Conservation (phyloP, 2,797 vertebrate species). For the Microhierax caerulescens region DNA sequence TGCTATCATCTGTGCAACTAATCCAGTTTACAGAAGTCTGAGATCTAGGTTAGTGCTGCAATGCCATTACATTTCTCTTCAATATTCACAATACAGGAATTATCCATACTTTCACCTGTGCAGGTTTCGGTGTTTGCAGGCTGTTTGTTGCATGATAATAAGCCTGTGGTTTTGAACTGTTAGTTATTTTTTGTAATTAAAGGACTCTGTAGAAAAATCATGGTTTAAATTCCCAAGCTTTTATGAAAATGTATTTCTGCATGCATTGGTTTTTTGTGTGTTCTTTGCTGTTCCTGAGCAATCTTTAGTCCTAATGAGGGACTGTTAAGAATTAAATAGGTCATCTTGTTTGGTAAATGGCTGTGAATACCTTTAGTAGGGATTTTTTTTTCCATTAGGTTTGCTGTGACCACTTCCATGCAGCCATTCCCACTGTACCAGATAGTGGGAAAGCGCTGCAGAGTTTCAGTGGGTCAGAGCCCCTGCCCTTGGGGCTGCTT, state of each 20-base stretch:
- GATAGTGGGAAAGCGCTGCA: neutral
- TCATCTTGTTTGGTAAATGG: neutral
- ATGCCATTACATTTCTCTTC: neutral
- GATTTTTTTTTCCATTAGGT: neutral
- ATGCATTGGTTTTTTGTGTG: neutral
- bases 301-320: neutral
- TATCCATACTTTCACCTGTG: neutral
- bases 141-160: slow-evolving; percentile 6
- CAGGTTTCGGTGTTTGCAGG: slow-evolving; percentile 1
- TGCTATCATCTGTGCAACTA: neutral
- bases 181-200: slow-evolving; percentile 1
- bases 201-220: neutral
- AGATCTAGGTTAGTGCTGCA: neutral
- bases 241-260: neutral
- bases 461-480: neutral
- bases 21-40: neutral
- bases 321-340: neutral
- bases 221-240: neutral
- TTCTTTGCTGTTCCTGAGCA: neutral
- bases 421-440: fast-evolving
- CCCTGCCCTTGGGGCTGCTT: neutral
- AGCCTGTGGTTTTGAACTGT: neutral
- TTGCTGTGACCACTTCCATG: neutral
- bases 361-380: neutral
- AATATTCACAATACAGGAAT: slow-evolving; percentile 26